phyloP scores from a whole-genome alignment of 2,113 vertebrate genomes.

The Pipra filicauda region DNA sequence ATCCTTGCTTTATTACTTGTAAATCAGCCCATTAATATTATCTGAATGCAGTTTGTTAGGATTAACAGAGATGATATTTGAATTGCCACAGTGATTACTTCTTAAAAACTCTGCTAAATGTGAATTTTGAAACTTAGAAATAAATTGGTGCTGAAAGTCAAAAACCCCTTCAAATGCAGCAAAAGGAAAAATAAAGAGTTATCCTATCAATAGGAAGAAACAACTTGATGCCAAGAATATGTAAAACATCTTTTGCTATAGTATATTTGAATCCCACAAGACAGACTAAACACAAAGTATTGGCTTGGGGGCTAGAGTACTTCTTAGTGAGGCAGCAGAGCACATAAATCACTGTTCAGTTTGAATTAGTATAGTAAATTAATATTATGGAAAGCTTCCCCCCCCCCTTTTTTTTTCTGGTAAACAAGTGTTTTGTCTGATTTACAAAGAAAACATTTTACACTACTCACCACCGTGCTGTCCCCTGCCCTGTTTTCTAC shows the following conservation, averaged over 20 bases:
- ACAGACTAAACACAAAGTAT: neutral
- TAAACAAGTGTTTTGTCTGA: neutral
- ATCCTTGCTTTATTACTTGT: slow-evolving; percentile 47
- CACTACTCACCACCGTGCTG: neutral
- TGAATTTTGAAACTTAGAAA: slow-evolving; percentile 19
- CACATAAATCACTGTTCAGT: neutral
- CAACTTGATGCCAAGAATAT: neutral
- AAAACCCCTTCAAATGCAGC: neutral
- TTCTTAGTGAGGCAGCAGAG: neutral
- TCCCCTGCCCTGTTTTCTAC: neutral
- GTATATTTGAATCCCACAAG: neutral
- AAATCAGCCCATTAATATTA: slow-evolving; percentile 47
- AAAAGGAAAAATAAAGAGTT: neutral
- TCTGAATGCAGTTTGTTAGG: slow-evolving; percentile 21
- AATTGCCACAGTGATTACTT: slow-evolving; percentile 8
- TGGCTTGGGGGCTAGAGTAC: neutral
- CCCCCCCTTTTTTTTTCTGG: neutral
- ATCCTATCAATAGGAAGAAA: neutral
- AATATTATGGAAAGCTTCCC: neutral
- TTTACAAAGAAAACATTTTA: neutral
- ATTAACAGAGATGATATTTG: slow-evolving; percentile 18
- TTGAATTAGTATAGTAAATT: slow-evolving; percentile 3
- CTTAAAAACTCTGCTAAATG: neutral
- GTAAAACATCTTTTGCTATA: neutral
- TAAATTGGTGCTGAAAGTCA: neutral